phyloP scores from a whole-genome alignment of 2,888 invertebrate genomes.

The Cancer borealis region DNA sequence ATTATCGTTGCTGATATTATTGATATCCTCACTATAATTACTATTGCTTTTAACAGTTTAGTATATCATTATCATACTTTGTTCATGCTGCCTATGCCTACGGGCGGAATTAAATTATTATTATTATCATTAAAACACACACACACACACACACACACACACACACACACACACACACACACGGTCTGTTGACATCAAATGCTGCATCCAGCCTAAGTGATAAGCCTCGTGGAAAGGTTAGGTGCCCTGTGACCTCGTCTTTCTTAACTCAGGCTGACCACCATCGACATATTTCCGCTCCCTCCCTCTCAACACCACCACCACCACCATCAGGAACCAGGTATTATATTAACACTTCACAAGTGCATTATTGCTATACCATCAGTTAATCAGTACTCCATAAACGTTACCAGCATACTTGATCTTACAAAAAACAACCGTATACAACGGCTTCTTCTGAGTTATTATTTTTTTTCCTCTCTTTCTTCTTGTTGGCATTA shows the following conservation, averaged over 20 bases:
- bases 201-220: slow-evolving; percentile 1
- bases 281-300: background rate
- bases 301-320: background rate
- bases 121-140: background rate
- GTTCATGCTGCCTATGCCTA: too few species aligned
- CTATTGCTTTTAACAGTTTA: too few species aligned
- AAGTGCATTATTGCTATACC: background rate
- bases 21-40: background rate
- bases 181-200: background rate
- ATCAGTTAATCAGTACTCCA: too few species aligned
- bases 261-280: background rate
- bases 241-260: background rate
- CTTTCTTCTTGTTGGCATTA: too few species aligned
- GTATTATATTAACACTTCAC: background rate
- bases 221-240: background rate
- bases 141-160: slow-evolving; percentile 35
- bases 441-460: too few species aligned
- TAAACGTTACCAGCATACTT: too few species aligned
- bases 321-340: background rate
- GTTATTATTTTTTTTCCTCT: too few species aligned
- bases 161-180: slow-evolving; percentile 49
- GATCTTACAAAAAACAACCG: too few species aligned
- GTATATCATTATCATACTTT: too few species aligned
- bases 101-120: too few species aligned
- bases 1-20: background rate